A percentile compares a stretch with the other conserved stretches of the same genome.
Conservation (phyloP, 2,113 vertebrate genomes). For the Xyrauchen texanus region DNA sequence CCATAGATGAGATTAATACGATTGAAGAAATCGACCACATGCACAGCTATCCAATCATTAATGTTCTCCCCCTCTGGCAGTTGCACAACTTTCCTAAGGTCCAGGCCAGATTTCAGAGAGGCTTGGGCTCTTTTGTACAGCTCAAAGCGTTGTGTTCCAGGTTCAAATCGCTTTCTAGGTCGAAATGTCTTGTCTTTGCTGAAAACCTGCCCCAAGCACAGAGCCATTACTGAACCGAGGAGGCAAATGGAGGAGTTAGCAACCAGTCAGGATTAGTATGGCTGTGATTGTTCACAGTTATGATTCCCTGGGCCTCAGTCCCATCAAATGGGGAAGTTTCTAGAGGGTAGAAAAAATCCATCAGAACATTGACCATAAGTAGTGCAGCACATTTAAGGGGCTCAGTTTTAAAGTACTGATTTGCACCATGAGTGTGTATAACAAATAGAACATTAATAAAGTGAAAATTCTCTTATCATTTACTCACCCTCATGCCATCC, state of each 20-base stretch:
- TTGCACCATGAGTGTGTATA: too few relatives aligned
- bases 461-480: too few relatives aligned
- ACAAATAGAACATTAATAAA: too few relatives aligned
- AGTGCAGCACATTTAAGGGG: too few relatives aligned
- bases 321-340: neutral
- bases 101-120: conserved; percentile 92
- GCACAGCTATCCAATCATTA: conserved; percentile 93
- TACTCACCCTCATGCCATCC: too few relatives aligned
- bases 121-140: conserved; percentile 97
- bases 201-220: conserved; percentile 96
- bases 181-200: conserved; percentile 97
- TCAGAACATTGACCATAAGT: too few relatives aligned
- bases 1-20: conserved; percentile 97
- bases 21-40: conserved; percentile 98
- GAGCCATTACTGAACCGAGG: conserved; percentile 76
- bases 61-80: conserved; percentile 88
- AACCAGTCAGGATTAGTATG: neutral
- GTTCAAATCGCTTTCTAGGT: conserved; percentile 91
- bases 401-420: too few relatives aligned
- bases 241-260: conserved; percentile 40
- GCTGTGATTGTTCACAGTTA: neutral
- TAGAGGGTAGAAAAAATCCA: neutral
- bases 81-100: conserved; percentile 91
- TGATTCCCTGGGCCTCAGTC: neutral
- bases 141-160: conserved; percentile 93